Conservation (phyloP, 1,140 invertebrate genomes). For the Drosophila takahashii region DNA sequence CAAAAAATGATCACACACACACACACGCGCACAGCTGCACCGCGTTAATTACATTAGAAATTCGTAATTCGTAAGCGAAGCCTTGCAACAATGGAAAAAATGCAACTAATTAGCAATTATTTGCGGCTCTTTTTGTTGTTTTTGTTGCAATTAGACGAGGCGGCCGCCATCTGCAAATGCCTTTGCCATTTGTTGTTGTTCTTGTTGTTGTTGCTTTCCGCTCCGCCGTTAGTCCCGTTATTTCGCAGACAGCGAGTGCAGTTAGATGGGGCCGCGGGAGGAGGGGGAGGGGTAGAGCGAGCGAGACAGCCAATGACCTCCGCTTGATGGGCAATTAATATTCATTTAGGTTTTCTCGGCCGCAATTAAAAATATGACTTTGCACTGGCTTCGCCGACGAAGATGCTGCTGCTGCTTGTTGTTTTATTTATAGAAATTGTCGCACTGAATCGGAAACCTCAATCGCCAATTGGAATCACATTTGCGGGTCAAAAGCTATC, state of each 20-base stretch:
- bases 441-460: not conserved
- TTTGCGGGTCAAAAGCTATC: no score
- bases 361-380: constrained; percentile 29
- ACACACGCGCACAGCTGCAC: constrained; percentile 54
- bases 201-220: constrained; percentile 11
- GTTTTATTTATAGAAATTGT: constrained; percentile 40
- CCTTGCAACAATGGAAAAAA: constrained; percentile 56
- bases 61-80: constrained; percentile 76
- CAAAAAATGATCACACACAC: constrained; percentile 16
- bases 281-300: not conserved
- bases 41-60: constrained; percentile 78
- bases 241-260: constrained; percentile 53
- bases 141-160: constrained; percentile 64
- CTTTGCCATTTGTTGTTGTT: constrained; percentile 59
- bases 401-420: constrained; percentile 12
- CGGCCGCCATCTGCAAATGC: constrained; percentile 52
- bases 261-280: not conserved
- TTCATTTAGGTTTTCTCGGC: constrained; percentile 57
- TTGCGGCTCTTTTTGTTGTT: constrained; percentile 62
- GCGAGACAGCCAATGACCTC: constrained; percentile 40
- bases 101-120: constrained; percentile 74
- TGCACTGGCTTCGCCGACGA: constrained; percentile 3
- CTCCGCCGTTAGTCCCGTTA: constrained; percentile 60
- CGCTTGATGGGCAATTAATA: constrained; percentile 74
- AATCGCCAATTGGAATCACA: constrained; percentile 1